Conservation (phyloP, 2,888 invertebrate species). For the Ferdinandea cuprea region DNA sequence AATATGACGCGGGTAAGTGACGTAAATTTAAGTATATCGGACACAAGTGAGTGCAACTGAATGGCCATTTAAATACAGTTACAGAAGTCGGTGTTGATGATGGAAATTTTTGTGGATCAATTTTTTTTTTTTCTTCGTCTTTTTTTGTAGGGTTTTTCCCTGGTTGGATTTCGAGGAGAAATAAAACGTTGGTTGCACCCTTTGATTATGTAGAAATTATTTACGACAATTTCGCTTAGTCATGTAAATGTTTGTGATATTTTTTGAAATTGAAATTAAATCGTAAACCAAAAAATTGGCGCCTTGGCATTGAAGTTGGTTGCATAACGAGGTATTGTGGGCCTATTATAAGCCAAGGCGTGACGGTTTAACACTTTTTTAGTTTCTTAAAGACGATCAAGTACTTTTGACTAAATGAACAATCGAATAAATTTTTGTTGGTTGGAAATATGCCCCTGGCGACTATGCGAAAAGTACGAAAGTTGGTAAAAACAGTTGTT, state of each 20-base stretch:
- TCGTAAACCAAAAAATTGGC: slow-evolving; percentile 44
- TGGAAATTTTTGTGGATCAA: not conserved
- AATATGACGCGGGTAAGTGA: slow-evolving; percentile 86
- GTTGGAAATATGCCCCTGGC: too few relatives aligned
- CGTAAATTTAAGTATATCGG: slow-evolving; percentile 10
- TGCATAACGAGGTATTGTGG: not conserved
- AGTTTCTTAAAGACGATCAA: not conserved
- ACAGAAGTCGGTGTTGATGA: not conserved
- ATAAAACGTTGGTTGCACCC: not conserved
- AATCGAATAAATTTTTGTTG: too few relatives aligned
- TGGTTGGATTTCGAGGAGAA: not conserved
- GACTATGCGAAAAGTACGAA: too few relatives aligned
- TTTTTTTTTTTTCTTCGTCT: not conserved
- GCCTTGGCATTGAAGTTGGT: slow-evolving; percentile 29
- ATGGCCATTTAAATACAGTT: not conserved
- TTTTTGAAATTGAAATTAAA: slow-evolving; percentile 14
- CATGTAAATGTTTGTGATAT: not conserved
- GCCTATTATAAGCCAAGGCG: not conserved
- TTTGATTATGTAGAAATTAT: not conserved
- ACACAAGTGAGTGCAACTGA: slow-evolving; percentile 11
- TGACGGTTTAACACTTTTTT: not conserved
- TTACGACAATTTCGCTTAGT: not conserved
- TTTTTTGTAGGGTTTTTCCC: too few relatives aligned
- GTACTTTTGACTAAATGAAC: not conserved
- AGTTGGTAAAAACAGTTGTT: too few relatives aligned